Evolutionary conservation across 2,113 vertebrate genomes (phyloP).

Genomic region (Carlito syrichta): DNA sequence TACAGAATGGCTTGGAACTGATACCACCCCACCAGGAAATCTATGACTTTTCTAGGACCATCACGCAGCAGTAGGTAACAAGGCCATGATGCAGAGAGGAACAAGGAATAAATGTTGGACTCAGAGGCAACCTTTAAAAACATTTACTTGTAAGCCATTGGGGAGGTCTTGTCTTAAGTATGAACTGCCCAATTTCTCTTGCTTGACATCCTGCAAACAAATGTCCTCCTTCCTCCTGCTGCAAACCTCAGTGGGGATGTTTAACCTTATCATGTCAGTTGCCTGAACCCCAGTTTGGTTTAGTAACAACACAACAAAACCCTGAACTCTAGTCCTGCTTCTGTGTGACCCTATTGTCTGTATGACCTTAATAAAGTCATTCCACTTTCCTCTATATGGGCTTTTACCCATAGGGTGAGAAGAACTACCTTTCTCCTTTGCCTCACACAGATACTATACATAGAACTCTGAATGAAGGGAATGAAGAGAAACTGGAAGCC

Average conservation of each 20-base stretch:
- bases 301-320: no score
- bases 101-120: not conserved
- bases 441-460: not conserved
- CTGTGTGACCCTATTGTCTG: not conserved
- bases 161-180: no score
- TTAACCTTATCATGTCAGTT: no score
- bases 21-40: not conserved
- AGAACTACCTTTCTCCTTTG: not conserved
- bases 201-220: no score
- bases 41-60: not conserved
- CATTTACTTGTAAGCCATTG: no score
- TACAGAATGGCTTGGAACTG: not conserved
- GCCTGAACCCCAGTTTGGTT: no score
- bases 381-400: not conserved
- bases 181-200: no score
- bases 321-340: not conserved
- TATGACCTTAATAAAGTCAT: not conserved
- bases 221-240: no score
- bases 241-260: no score
- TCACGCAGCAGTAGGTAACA: not conserved
- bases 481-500: not conserved
- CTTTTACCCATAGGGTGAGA: not conserved
- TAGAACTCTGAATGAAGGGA: not conserved
- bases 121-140: not conserved
- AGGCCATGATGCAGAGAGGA: not conserved